Evolutionary conservation across 2,113 vertebrate species (phyloP).

Genomic region (Poecile atricapillus): DNA sequence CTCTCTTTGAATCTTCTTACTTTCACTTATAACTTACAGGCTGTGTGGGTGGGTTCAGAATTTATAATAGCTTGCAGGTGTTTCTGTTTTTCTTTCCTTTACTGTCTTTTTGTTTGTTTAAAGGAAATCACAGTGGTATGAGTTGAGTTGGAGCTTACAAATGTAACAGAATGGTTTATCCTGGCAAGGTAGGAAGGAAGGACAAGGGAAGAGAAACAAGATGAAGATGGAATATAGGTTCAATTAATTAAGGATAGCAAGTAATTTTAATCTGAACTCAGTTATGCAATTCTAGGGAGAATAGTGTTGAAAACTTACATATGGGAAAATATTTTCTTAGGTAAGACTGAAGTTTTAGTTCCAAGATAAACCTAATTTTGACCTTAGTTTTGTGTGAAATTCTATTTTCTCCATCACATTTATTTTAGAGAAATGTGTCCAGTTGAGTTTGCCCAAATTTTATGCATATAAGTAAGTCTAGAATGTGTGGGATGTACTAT

Average conservation of each 20-base stretch:
- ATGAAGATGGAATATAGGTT: not conserved
- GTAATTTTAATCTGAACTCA: constrained; percentile 33
- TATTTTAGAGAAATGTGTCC: not conserved
- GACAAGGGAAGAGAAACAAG: constrained; percentile 36
- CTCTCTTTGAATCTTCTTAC: constrained; percentile 17
- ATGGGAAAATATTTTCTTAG: constrained; percentile 53
- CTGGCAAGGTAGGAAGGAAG: constrained; percentile 52
- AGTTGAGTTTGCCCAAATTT: not conserved
- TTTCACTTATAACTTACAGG: constrained; percentile 30
- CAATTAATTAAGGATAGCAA: constrained; percentile 47
- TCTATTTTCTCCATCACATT: not conserved
- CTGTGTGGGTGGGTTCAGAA: constrained; percentile 44
- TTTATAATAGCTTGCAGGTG: constrained; percentile 69
- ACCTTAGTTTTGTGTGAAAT: constrained; percentile 17
- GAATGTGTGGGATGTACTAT: not conserved
- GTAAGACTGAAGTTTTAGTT: constrained; percentile 18
- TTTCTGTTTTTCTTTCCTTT: constrained; percentile 60
- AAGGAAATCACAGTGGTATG: constrained; percentile 67
- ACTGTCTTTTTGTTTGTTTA: constrained; percentile 64
- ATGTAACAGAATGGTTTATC: constrained; percentile 58
- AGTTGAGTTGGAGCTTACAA: constrained; percentile 39
- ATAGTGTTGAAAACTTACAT: constrained; percentile 1
- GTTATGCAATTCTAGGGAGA: not conserved
- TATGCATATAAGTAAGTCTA: not conserved
- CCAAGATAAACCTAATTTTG: constrained; percentile 28